A percentile compares a stretch with the other conserved stretches of the same genome.
phyloP scores from a whole-genome alignment of 2,113 vertebrate genomes.

The Marmota flaviventris region DNA sequence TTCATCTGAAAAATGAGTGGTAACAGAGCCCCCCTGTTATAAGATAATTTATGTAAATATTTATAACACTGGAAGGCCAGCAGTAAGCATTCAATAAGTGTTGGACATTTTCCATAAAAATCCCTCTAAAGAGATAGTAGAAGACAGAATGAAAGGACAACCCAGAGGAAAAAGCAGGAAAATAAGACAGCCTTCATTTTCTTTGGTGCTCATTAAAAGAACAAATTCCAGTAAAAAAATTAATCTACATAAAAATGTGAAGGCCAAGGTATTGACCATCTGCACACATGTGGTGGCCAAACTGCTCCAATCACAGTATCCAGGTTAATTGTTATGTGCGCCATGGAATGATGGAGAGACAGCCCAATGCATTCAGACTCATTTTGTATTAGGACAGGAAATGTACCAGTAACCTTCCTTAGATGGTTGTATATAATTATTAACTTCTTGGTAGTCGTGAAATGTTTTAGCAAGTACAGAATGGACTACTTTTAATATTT shows the following conservation, averaged over 20 bases:
- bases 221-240: not conserved
- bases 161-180: not conserved
- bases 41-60: not conserved
- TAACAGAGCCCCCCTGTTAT: not conserved
- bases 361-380: not conserved
- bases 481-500: not conserved
- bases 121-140: not conserved
- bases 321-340: not conserved
- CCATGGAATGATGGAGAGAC: not conserved
- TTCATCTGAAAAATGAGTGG: not conserved
- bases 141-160: not conserved
- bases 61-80: not conserved
- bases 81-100: not conserved
- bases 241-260: not conserved
- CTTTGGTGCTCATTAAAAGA: not conserved
- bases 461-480: not conserved
- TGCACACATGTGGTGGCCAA: not conserved
- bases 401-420: not conserved
- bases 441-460: slow-evolving; percentile 2
- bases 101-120: not conserved
- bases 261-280: not conserved
- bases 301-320: not conserved
- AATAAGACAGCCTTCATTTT: not conserved
- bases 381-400: not conserved
- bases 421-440: not conserved